These are phyloP conservation scores for Scaptomyza caliginosa DNA, from an alignment of 2,888 invertebrate species.

Conservation along the genomic window DNA sequence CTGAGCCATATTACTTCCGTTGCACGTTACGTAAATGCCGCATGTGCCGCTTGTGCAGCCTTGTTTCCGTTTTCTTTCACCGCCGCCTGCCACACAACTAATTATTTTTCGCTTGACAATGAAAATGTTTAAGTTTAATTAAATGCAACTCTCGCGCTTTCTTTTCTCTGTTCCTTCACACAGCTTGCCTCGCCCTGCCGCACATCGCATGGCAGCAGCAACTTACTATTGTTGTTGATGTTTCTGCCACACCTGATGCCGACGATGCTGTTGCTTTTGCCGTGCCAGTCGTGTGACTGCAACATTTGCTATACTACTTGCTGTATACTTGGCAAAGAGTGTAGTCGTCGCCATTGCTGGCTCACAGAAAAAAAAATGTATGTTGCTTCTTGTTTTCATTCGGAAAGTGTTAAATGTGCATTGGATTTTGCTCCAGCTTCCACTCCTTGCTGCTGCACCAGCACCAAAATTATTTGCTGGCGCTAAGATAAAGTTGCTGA, in stretches of 20 bases:
- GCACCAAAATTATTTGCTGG: slow-evolving; percentile 46
- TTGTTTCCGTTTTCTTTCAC: slow-evolving; percentile 34
- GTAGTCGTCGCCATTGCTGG: slow-evolving; percentile 23
- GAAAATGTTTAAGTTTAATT: slow-evolving; percentile 82
- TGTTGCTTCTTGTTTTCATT: slow-evolving; percentile 72
- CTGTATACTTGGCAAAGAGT: slow-evolving; percentile 17
- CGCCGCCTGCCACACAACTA: slow-evolving; percentile 69
- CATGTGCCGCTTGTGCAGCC: slow-evolving; percentile 58
- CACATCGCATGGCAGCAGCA: background rate
- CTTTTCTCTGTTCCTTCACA: slow-evolving; percentile 29
- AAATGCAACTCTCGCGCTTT: slow-evolving; percentile 76
- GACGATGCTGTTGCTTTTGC: slow-evolving; percentile 19
- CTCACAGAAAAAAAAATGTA: slow-evolving; percentile 52
- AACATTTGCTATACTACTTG: slow-evolving; percentile 36
- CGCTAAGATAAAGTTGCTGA: slow-evolving; percentile 55
- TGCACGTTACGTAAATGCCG: slow-evolving; percentile 70
- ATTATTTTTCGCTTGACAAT: slow-evolving; percentile 82
- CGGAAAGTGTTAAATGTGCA: slow-evolving; percentile 74
- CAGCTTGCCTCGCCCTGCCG: background rate
- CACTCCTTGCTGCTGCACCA: slow-evolving; percentile 7
- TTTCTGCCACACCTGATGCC: slow-evolving; percentile 67
- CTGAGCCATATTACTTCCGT: slow-evolving; percentile 71
- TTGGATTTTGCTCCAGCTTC: slow-evolving; percentile 52
- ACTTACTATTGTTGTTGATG: slow-evolving; percentile 20
- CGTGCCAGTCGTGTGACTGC: slow-evolving; percentile 35